Base-by-base conservation (phyloP, 2,113 vertebrate genomes). In the Erinaceus europaeus region DNA sequence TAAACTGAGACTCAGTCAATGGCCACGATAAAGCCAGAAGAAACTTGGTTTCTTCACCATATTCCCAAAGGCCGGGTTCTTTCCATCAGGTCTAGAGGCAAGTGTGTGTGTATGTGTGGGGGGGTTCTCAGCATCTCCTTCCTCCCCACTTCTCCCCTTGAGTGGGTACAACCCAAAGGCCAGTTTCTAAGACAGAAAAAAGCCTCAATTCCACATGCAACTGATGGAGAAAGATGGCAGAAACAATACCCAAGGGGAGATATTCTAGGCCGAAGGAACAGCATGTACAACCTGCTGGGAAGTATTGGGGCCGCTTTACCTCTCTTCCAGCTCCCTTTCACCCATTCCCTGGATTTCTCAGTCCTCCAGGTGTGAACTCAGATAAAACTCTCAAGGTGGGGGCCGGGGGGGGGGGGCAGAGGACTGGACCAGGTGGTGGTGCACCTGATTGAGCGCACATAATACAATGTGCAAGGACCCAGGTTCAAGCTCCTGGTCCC, bases 1-100 rank as follows among this genome's bases (percentile, higher is more conserved):
- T 88, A 79, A 85, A 90, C 74, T 74, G 91, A 94, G 90, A 85
- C 50, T 57, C 75, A 48, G 55, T 52, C 55, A 38, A n/a, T 18
- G 52, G 20, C 10, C 6, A 7, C 6, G 52, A 86, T 50, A 59
- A 57, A 78, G 11, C 3, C 27, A 67, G 72, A 57, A 71, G 69
- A 59, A 11, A 42, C 81, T 64, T 55, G 21, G 48, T 61, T 69
- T 27, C 71, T 77, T 81, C 32, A 80, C 38, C 32, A 32, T 48
- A 2, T 62, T 69, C 83, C 27, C n/a, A 23, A 15, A 6, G 34
- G 27, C 25, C 38, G 46, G 53, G 9, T 74, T 67, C 65, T 81
- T 82, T 61, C 52, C 52, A 52, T 48, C 21, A 57, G 32, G 48
- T 8, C 20, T 38, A 48, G 75, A 84, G n/a, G 32, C 25, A 15